Conservation (phyloP, 2,113 vertebrate genomes). For the Lasiurus borealis region DNA sequence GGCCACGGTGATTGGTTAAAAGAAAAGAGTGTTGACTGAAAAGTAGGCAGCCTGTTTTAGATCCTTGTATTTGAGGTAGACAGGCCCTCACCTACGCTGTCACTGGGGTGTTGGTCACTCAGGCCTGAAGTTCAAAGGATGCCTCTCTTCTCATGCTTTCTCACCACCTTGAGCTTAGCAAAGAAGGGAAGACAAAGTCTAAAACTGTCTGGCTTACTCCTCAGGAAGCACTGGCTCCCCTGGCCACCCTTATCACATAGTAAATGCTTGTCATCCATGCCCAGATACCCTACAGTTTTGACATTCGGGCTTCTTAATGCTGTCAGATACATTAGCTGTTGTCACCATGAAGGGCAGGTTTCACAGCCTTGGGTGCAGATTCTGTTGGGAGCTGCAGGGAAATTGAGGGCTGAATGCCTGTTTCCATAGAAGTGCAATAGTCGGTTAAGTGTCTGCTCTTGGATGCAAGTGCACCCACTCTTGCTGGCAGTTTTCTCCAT, state of each 20-base stretch:
- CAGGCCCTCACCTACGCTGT: not conserved
- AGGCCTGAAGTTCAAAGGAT: not conserved
- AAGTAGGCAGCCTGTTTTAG: not conserved
- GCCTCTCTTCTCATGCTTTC: not conserved
- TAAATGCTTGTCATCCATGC: not conserved
- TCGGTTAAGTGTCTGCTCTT: not conserved
- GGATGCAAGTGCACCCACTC: not conserved
- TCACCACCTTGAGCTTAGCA: not conserved
- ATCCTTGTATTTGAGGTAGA: rapidly evolving
- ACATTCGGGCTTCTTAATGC: not conserved
- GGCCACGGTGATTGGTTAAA: not conserved
- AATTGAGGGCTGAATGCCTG: not conserved
- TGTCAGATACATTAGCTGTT: not conserved
- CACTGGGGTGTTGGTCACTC: not conserved
- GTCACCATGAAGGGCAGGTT: not conserved
- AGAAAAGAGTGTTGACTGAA: not conserved
- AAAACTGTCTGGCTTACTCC: not conserved
- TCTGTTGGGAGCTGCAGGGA: not conserved
- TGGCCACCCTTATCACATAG: too few relatives aligned
- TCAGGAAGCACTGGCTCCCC: not conserved
- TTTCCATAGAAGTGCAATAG: not conserved
- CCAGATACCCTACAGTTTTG: not conserved
- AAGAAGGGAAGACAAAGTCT: not conserved
- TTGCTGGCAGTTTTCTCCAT: not conserved
- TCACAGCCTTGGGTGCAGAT: not conserved